These are phyloP conservation scores for Xylota segnis DNA, from an alignment of 2,888 invertebrate genomes.

Conservation along the genomic window DNA sequence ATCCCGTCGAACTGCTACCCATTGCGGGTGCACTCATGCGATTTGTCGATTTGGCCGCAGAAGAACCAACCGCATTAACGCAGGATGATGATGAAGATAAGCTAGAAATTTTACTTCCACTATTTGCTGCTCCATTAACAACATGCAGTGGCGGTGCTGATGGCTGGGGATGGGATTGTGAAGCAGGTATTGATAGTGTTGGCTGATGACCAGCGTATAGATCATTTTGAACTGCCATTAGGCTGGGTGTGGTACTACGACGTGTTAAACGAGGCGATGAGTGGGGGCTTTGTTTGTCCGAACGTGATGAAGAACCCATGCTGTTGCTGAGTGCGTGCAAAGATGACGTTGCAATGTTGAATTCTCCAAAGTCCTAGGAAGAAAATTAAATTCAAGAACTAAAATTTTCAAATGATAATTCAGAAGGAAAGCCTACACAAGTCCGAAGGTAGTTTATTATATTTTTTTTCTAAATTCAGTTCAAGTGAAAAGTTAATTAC, in stretches of 20 bases:
- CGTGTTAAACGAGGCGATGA: conserved; percentile 86
- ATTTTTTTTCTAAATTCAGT: not conserved
- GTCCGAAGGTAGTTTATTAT: not conserved
- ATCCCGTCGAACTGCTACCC: conserved; percentile 78
- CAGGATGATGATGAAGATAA: conserved; percentile 63
- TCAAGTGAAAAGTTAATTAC: no score
- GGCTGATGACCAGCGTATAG: conserved; percentile 81
- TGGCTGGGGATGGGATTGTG: conserved; percentile 79
- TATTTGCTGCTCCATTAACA: conserved; percentile 76
- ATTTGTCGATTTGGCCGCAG: conserved; percentile 81
- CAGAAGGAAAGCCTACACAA: not conserved
- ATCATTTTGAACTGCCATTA: conserved; percentile 84
- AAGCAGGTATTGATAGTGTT: conserved; percentile 79
- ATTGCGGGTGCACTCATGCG: conserved; percentile 84
- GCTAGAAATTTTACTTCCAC: conserved; percentile 44
- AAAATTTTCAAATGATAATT: conserved; percentile 11
- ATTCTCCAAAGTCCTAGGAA: conserved; percentile 86
- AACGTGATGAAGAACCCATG: conserved; percentile 80
- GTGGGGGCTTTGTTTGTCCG: conserved; percentile 86
- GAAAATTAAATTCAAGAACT: conserved; percentile 47
- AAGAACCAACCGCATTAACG: conserved; percentile 61
- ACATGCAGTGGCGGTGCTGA: conserved; percentile 81
- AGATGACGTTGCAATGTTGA: conserved; percentile 88
- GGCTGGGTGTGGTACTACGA: conserved; percentile 83
- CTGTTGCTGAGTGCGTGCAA: conserved; percentile 86